phyloP scores from a whole-genome alignment of 2,888 invertebrate genomes.

The Drosophila melanocephala region DNA sequence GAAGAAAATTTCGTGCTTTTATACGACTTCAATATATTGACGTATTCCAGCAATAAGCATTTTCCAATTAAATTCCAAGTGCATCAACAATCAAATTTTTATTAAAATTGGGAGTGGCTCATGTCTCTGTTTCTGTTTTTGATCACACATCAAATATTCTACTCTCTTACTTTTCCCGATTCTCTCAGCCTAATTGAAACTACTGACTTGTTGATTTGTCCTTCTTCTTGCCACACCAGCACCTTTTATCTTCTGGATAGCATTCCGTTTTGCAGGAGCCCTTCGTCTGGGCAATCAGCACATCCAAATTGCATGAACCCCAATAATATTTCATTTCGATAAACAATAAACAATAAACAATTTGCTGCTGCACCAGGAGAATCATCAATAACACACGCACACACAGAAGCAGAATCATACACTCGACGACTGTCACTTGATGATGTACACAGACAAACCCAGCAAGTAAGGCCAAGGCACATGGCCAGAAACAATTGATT shows the following conservation, averaged over 20 bases:
- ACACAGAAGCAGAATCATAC: slow-evolving; percentile 2
- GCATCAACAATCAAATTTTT: neutral
- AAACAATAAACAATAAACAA: slow-evolving; percentile 78
- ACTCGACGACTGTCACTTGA: slow-evolving; percentile 36
- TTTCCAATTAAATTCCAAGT: neutral
- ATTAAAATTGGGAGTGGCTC: neutral
- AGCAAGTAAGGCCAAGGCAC: slow-evolving; percentile 39
- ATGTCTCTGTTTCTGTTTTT: neutral
- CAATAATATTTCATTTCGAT: slow-evolving; percentile 66
- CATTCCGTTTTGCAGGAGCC: slow-evolving; percentile 17
- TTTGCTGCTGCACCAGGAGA: slow-evolving; percentile 57
- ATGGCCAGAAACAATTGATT: slow-evolving; percentile 78
- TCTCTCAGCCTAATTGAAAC: neutral
- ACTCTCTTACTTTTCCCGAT: neutral
- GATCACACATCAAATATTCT: neutral
- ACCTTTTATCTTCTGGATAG: neutral
- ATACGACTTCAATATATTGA: neutral
- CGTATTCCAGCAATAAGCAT: neutral
- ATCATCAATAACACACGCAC: slow-evolving; percentile 63
- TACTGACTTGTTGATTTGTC: neutral
- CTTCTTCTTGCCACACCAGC: neutral
- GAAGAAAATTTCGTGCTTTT: fast-evolving
- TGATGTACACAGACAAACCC: slow-evolving; percentile 2
- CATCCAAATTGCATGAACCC: slow-evolving; percentile 68
- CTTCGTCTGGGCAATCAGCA: slow-evolving; percentile 67